Base-by-base conservation (phyloP, 2,888 invertebrate species). In the Sisyra terminalis region DNA sequence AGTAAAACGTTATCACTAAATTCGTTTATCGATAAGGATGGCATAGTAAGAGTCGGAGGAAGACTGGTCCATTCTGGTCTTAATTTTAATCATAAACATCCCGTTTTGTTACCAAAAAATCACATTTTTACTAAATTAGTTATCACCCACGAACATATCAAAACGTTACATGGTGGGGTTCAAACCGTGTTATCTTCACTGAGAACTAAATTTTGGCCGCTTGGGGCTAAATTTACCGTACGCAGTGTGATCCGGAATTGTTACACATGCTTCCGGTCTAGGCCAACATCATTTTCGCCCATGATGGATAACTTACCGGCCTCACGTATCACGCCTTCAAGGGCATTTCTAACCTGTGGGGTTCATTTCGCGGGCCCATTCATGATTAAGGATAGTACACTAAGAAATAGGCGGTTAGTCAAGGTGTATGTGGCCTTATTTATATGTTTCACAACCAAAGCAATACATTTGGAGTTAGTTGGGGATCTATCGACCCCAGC, bases 401-500 rank as follows among this genome's bases (percentile, higher is more conserved):
- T 24, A 3, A 32, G 49, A 14, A 32, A 38, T 11, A 35, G 42
- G 5, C 39, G 42, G n/a, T 29, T 39, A 16, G 40, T 36, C 10
- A 51, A 52, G 38, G 42, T 46, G 7, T 54, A 52, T 40, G 11
- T 52, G 14, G 40, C 44, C 4, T 15, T 53, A 6, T 58, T 58
- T 39, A 46, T 57, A 3, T 58, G 57, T 40, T 43, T 57, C 29
- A 35, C 49, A 1, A 49, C 50, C 1, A 54, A 53, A 43, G 57
- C 58, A 0, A 45, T 58, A 4, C 53, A 59, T 40, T 39, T 57
- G 8, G 56, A 58, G 44, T 37, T 56, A 1, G 56, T 55, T 3
- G 48, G 48, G 13, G 50, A 52, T 14, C 18, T 57, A 1, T 49
- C 53, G 0, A 51, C 56, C 1, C 52, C 53, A 15, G 47, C 49